Evolutionary conservation across 1,140 invertebrate species (phyloP).

Genomic region (Musca vetustissima): DNA sequence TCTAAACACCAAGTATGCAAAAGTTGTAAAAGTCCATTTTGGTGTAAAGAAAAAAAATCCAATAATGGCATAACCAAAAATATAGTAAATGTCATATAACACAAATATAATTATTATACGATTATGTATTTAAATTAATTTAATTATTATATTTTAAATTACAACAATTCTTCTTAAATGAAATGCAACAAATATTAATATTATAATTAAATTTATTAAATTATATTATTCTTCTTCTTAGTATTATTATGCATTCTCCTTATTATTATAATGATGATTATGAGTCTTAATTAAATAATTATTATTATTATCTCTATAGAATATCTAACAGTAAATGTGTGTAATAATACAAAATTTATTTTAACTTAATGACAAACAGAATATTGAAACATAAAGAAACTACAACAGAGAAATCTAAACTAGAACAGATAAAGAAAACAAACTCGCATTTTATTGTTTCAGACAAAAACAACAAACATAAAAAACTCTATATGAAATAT

Average conservation of each 20-base stretch:
- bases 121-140: too few species aligned
- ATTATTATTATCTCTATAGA: slow-evolving; percentile 20
- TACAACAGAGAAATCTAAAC: not conserved
- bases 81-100: too few species aligned
- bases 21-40: too few species aligned
- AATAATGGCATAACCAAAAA: too few species aligned
- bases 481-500: too few species aligned
- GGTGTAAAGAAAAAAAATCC: too few species aligned
- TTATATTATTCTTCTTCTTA: slow-evolving; percentile 1
- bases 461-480: not conserved
- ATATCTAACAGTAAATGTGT: slow-evolving; percentile 30
- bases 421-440: slow-evolving; percentile 9
- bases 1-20: too few species aligned
- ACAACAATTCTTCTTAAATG: too few species aligned
- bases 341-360: slow-evolving; percentile 25
- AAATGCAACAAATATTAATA: slow-evolving; percentile 4
- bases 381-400: not conserved
- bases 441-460: slow-evolving; percentile 22
- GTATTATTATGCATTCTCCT: slow-evolving; percentile 26
- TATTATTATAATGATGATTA: slow-evolving; percentile 28
- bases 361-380: slow-evolving; percentile 12
- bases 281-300: slow-evolving; percentile 19
- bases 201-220: slow-evolving; percentile 17
- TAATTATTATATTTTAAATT: too few species aligned
- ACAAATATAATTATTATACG: too few species aligned